Evolutionary conservation across 2,797 vertebrate species (phyloP).

Genomic region (Melanotaenia parkinsoni): DNA sequence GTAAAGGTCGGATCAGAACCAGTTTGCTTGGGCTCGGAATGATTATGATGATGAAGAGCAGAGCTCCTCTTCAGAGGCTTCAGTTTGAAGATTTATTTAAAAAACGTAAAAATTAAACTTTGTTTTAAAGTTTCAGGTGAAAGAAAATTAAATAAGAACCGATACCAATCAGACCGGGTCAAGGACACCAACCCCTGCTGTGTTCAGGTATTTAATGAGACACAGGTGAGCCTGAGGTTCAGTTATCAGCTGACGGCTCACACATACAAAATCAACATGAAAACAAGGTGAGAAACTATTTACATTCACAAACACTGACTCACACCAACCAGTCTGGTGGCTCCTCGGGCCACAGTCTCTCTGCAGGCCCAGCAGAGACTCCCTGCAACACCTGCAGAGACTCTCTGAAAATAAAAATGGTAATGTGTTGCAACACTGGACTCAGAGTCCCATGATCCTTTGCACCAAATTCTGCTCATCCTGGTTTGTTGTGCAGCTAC

Average conservation of each 20-base stretch:
- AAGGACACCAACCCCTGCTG: conserved; percentile 9
- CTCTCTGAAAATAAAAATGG: conserved; percentile 34
- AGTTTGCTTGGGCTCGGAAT: too few relatives aligned
- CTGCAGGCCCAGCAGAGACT: conserved; percentile 21
- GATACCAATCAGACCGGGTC: neutral
- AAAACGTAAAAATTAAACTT: too few relatives aligned
- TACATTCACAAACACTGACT: conserved; percentile 68
- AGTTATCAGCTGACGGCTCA: conserved; percentile 38
- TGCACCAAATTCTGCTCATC: conserved; percentile 38
- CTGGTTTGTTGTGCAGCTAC: conserved; percentile 2
- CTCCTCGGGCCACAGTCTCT: conserved; percentile 27
- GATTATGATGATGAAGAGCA: too few relatives aligned
- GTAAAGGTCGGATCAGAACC: too few relatives aligned
- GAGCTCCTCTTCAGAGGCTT: too few relatives aligned
- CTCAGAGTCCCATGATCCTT: conserved; percentile 52
- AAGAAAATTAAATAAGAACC: neutral
- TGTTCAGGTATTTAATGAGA: conserved; percentile 77
- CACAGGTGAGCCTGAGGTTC: conserved; percentile 73
- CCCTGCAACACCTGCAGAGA: conserved; percentile 22
- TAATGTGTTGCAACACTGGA: conserved; percentile 29
- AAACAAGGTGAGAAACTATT: conserved; percentile 71
- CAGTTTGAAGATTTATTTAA: too few relatives aligned
- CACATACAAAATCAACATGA: conserved; percentile 68
- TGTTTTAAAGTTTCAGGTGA: too few relatives aligned
- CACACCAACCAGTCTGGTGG: neutral